Evolutionary conservation across 2,113 vertebrate species (phyloP).

Genomic region (Gymnogyps californianus): DNA sequence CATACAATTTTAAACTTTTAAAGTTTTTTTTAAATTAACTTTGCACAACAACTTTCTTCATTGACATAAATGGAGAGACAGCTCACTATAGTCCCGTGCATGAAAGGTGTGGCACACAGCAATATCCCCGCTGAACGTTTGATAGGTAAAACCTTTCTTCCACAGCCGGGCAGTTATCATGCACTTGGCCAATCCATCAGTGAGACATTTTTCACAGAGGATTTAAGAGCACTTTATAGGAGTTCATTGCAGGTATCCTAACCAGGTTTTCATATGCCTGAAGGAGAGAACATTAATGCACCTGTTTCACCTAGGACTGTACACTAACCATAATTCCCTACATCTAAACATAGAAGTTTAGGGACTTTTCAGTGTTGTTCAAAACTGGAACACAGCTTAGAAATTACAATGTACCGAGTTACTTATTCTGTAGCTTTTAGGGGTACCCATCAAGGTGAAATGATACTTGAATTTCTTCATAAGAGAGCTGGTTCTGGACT

Average conservation of each 20-base stretch:
- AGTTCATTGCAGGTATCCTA: background rate
- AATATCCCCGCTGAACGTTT: too few relatives aligned
- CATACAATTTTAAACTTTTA: background rate
- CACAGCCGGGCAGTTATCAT: background rate
- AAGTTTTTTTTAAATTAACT: background rate
- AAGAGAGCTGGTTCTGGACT: background rate
- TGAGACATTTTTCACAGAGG: background rate
- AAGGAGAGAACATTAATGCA: background rate
- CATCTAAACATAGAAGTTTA: background rate
- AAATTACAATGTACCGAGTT: background rate
- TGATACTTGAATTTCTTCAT: background rate
- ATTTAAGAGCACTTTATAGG: background rate
- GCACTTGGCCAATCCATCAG: background rate
- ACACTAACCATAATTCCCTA: background rate
- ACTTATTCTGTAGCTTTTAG: background rate
- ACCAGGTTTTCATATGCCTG: background rate
- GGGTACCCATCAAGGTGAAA: background rate
- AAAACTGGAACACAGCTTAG: background rate
- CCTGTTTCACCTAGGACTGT: background rate
- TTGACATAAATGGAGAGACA: background rate
- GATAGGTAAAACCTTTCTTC: background rate
- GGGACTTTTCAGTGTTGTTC: background rate
- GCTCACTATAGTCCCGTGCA: background rate
- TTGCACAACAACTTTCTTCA: background rate
- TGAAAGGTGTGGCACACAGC: background rate